Base-by-base conservation (phyloP, 2,113 vertebrate genomes). In the Excalfactoria chinensis region DNA sequence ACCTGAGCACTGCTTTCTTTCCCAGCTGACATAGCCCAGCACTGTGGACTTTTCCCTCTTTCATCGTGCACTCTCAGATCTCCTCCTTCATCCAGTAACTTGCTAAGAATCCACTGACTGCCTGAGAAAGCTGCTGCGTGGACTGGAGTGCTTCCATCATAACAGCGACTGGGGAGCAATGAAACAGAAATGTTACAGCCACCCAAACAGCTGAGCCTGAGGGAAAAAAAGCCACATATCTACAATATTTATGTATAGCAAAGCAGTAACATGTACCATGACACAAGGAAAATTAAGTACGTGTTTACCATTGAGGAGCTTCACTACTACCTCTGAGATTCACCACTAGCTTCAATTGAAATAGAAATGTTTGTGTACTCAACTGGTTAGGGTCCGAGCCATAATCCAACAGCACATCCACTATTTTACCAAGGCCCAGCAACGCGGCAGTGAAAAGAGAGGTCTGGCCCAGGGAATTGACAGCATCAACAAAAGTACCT, bases 61-160 rank as follows among this genome's bases (percentile, higher is more conserved):
- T 92, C 40, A 15, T 99, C 98, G 2, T 99, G 98, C 6, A 98
- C 96, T 25, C 98, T 90, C 43, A 99, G 92, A 69, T 99, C 99
- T 66, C 98, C 99, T 9, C 98, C 98, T 18, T 97, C 97, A 68
- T 98, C 98, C 96, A 99, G 73, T 10, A 99, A 80, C 66, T 89
- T 96, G 82, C 98, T 98, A 59, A 99, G 98, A 78, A 99, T 95
- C 92, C 97, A 94, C 40, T 97, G 98, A 49, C 97, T 98, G 58
- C 98, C 98, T 11, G 99, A 99, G 88, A 99, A 98, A 0, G 98
- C 98, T 7, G 98, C 98, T 19, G 98, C 98, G 0, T 99, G 98
- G 32, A 99, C 97, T 0, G 98, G 98, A 15, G 98, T 99, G 91
- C 98, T 99, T 43, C 97, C 95, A 53, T 99, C 98, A 1, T 96